phyloP scores from a whole-genome alignment of 64 coral and sea anemone genomes.

The Orbicella faveolata region DNA sequence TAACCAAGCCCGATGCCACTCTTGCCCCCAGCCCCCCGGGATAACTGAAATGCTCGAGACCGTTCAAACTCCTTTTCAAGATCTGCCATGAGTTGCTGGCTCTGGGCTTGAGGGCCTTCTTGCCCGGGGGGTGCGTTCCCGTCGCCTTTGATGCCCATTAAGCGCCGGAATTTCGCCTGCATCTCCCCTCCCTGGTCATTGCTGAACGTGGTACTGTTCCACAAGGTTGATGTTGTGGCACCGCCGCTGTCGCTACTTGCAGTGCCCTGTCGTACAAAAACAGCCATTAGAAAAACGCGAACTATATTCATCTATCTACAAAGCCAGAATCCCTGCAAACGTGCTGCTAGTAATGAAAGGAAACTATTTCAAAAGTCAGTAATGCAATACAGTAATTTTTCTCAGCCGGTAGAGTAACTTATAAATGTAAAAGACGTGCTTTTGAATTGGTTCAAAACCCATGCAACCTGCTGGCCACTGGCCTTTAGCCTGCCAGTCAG shows the following conservation, averaged over 20 bases:
- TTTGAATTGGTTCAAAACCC: too few species aligned
- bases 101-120: constrained; percentile 34
- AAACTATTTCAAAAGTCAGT: too few species aligned
- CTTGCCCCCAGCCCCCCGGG: constrained; percentile 94
- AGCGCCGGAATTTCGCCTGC: constrained; percentile 93
- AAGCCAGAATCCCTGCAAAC: too few species aligned
- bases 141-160: constrained; percentile 96
- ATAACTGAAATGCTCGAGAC: constrained; percentile 95
- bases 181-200: constrained; percentile 96
- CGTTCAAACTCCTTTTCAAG: constrained; percentile 98
- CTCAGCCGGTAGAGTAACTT: too few species aligned
- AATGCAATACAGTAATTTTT: too few species aligned
- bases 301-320: too few species aligned
- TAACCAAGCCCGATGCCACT: constrained; percentile 99
- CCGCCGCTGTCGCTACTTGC: neutral
- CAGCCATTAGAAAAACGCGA: neutral
- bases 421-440: too few species aligned
- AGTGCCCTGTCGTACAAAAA: neutral
- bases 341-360: too few species aligned
- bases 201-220: constrained; percentile 69
- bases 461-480: too few species aligned
- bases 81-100: constrained; percentile 72
- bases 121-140: constrained; percentile 2
- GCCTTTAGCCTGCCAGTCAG: too few species aligned
- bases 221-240: constrained; percentile 40